Evolutionary conservation across 92 coral and sea anemone genomes (phyloP), one percentile per base, ranked within the genome.

Genomic region (Diadumene lineata): DNA sequence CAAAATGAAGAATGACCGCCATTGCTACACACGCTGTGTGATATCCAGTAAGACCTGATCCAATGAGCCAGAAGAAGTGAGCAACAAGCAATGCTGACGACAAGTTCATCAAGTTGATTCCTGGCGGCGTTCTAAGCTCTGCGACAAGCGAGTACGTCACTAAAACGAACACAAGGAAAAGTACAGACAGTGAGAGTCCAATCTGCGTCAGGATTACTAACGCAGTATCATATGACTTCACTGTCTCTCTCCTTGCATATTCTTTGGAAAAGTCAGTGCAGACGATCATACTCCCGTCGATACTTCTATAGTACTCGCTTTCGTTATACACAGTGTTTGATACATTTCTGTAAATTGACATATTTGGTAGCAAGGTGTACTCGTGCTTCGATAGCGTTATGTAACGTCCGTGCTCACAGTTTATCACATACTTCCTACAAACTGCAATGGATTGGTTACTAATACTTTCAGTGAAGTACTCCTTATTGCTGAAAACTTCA

Each of bases 1-100:
- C 57, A 60, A 65, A 84, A 24, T 90, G 96, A 79, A 27, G 73
- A 29, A 84, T 23, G 1, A 71, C 77, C n/a, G 92, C 89, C 22
- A 79, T 75, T 2, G 77, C 79, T 22, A 64, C 74, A 66, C 97
- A 91, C 11, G 70, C 69, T 2, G 17, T 43, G 18, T 65, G 66
- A 10, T 55, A 25, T 1, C 69, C 66, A n/a, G 72, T 73, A n/a
- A 25, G 72, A n/a, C 43, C 43, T n/a, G 72, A 50, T 0, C 73
- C 79, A 43, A 57, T 70, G 11, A 79, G 69, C 60, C 68, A 79
- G 46, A 79, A 32, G 66, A 56, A 58, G 43, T 79, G 75, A 17
- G 55, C 70, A 38, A 83, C 32, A 34, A 84, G 66, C 43, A 77
- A 44, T 0, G 89, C 73, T 24, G 69, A 28, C 8, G 81, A 84